These are phyloP conservation scores for Netelia inedita DNA, from an alignment of 2,888 invertebrate genomes.

Conservation along the genomic window DNA sequence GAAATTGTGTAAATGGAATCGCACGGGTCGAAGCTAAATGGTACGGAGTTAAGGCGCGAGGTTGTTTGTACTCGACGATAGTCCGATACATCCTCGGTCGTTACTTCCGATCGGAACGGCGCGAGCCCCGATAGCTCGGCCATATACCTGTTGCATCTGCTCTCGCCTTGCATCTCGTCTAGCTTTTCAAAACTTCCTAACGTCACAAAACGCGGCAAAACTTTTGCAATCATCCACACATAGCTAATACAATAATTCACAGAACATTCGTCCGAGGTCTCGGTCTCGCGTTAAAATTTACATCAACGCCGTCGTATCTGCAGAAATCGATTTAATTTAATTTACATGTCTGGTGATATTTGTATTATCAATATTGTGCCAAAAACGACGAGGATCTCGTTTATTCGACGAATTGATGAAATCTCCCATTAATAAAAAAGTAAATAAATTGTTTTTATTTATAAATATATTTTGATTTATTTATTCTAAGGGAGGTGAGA, in stretches of 20 bases:
- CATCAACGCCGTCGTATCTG: not conserved
- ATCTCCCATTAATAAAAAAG: not conserved
- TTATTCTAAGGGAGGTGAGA: not conserved
- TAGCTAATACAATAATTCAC: not conserved
- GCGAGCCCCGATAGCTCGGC: constrained; percentile 36
- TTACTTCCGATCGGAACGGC: constrained; percentile 27
- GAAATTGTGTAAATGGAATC: constrained; percentile 24
- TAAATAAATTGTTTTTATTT: not conserved
- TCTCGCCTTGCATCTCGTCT: constrained; percentile 4
- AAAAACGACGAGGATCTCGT: not conserved
- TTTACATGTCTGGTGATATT: not conserved
- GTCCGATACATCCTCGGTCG: constrained; percentile 1
- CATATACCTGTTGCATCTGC: constrained; percentile 71
- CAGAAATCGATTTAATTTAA: constrained; percentile 5
- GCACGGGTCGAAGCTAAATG: constrained; percentile 3
- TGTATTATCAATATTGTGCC: not conserved
- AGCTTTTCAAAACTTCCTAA: constrained; percentile 30
- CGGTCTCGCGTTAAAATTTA: not conserved
- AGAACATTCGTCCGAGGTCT: not conserved
- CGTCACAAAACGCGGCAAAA: constrained; percentile 14
- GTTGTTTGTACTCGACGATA: not conserved
- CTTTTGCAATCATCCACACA: constrained; percentile 3
- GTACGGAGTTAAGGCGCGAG: not conserved
- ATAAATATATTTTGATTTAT: not conserved
- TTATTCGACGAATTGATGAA: constrained; percentile 19